Evolutionary conservation across 2,797 vertebrate genomes (phyloP), one percentile per base, ranked within the genome.

Genomic region (Crax fasciolata): DNA sequence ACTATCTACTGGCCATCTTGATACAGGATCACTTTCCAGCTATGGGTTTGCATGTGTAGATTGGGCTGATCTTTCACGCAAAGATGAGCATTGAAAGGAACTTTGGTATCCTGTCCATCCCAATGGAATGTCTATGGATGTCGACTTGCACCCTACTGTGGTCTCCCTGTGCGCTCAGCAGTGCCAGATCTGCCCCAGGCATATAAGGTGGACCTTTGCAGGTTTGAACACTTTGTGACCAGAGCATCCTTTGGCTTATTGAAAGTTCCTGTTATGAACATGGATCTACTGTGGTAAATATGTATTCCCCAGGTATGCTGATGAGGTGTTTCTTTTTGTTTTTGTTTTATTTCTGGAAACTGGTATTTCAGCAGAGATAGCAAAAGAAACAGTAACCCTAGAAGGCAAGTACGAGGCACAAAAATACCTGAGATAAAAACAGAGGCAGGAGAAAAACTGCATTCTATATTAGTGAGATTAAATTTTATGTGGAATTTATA

Each of bases 51-150:
- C 58, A 43, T 62, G 43, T 35, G 20, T 41, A 44, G 35, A 38
- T 43, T 73, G n/a, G 43, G 21, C 1, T 0, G 75, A 27, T 59
- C 35, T 72, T 68, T 72, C 30, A 20, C 52, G 77, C 35, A 65
- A 83, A 90, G 46, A 84, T 78, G 71, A 76, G 46, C 41, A n/a
- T 89, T 89, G 41, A 70, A 32, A 90, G 65, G 65, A 83, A 48
- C 11, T 41, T 13, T 4, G 41, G 41, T 67, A 49, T 48, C 46
- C 8, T 32, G 24, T 49, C 44, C 46, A 25, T 67, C n/a, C 6
- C 23, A 44, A 49, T 9, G 65, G 24, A 23, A 5, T 48, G 38
- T 38, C 25, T 61, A 28, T 65, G 30, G 41, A 44, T 44, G 58
- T 74, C 16, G 38, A 55, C 87, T 93, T 78, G 71, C 68, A 77